A percentile compares a stretch with the other conserved stretches of the same genome.
Conservation (phyloP, 2,113 vertebrate genomes). For the Pluvialis apricaria region DNA sequence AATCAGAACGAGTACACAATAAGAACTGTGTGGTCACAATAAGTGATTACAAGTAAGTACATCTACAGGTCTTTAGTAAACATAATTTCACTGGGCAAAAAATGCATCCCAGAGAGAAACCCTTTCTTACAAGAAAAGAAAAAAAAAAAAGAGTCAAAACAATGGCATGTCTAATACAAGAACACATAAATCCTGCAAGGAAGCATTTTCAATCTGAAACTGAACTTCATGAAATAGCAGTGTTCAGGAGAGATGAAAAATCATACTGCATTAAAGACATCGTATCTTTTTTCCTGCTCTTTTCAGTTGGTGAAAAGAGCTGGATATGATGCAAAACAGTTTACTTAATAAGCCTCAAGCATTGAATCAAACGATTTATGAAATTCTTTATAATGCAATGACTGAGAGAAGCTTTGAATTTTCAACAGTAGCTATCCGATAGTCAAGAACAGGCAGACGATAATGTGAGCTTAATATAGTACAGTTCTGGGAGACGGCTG, state of each 20-base stretch:
- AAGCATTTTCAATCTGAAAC: neutral
- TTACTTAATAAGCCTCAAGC: neutral
- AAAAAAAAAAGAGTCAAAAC: neutral
- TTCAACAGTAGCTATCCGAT: neutral
- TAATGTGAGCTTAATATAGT: conserved; percentile 46
- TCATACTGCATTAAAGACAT: neutral
- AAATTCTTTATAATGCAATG: neutral
- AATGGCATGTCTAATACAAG: neutral
- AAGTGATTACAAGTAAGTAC: neutral
- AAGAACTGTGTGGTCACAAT: neutral
- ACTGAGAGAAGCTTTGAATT: neutral
- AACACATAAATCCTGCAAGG: neutral
- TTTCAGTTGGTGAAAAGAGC: neutral
- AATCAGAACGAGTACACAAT: neutral
- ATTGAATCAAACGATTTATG: neutral
- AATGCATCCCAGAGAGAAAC: neutral
- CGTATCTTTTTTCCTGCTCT: neutral
- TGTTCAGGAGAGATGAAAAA: neutral
- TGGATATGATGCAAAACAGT: neutral
- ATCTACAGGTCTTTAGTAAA: neutral
- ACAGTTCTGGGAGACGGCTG: neutral
- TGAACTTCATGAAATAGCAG: neutral
- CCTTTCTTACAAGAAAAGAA: neutral
- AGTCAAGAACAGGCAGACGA: conserved; percentile 3
- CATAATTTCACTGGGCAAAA: neutral